Evolutionary conservation across 1,140 invertebrate species (phyloP).

Genomic region (Platyscapa corneri): DNA sequence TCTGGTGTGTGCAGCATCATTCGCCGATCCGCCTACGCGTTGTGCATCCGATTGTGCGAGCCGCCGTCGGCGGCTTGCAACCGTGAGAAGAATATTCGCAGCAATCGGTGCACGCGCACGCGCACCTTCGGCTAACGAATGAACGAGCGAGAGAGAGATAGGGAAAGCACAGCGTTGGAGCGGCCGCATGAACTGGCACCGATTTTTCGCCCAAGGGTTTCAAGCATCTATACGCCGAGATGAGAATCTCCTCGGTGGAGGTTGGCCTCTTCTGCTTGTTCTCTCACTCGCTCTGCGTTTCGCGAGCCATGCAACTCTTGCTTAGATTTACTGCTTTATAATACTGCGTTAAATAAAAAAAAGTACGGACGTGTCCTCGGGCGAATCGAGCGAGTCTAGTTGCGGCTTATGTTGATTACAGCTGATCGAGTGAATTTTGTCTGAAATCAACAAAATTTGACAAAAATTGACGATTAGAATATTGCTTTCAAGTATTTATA

Average conservation of each 20-base stretch:
- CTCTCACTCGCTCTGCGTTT: not conserved
- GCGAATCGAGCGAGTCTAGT: not conserved
- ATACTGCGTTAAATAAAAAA: not conserved
- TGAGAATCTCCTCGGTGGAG: not conserved
- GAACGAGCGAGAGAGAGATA: not conserved
- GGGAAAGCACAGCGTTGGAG: not conserved
- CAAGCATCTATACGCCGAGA: not conserved
- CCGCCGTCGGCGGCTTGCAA: constrained; percentile 52
- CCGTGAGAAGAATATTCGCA: constrained; percentile 62
- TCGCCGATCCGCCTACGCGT: constrained; percentile 63
- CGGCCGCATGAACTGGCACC: constrained; percentile 4
- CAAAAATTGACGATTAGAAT: no score
- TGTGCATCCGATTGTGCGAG: constrained; percentile 44
- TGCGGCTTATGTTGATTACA: not conserved
- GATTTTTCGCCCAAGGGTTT: constrained; percentile 12
- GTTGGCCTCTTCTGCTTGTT: not conserved
- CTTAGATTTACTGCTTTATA: constrained; percentile 37
- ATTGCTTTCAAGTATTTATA: no score
- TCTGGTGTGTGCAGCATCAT: constrained; percentile 55
- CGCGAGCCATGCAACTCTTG: not conserved
- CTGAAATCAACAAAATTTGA: not conserved
- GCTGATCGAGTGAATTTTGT: not conserved
- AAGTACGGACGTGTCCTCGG: not conserved
- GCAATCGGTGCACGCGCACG: not conserved
- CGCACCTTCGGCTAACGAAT: not conserved